Percentiles rank a stretch among this genome's conserved stretches.
phyloP scores from a whole-genome alignment of 37 sponge, comb jelly and placozoan genomes.

The Spongia lamella region DNA sequence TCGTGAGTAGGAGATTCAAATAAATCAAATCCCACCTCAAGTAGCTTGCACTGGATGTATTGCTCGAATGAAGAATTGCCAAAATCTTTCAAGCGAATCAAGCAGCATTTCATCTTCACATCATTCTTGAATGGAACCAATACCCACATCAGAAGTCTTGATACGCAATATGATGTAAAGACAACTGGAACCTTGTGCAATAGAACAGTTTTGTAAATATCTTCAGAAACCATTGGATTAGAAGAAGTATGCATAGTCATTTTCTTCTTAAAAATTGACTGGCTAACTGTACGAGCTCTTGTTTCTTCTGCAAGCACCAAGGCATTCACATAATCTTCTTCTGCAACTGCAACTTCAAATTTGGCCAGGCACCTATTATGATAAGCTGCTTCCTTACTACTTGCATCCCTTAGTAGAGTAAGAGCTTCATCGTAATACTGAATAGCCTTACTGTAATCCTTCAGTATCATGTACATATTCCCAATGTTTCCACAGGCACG shows the following conservation, averaged over 20 bases:
- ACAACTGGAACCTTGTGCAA: slow-evolving; percentile 20
- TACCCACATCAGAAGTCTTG: slow-evolving; percentile 60
- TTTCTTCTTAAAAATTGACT: slow-evolving; percentile 56
- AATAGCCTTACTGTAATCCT: slow-evolving; percentile 47
- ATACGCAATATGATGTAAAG: slow-evolving; percentile 58
- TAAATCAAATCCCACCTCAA: slow-evolving; percentile 3
- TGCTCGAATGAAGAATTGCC: slow-evolving; percentile 6
- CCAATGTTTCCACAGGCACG: slow-evolving; percentile 74
- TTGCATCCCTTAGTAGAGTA: slow-evolving; percentile 38
- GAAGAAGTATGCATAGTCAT: neutral
- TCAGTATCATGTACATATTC: slow-evolving; percentile 59
- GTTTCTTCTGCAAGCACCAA: slow-evolving; percentile 68
- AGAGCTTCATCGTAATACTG: slow-evolving; percentile 63
- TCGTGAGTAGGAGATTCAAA: neutral
- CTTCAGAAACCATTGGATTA: no score
- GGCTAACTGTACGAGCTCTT: slow-evolving; percentile 64
- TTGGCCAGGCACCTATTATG: slow-evolving; percentile 73
- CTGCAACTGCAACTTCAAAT: slow-evolving; percentile 31
- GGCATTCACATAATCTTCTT: slow-evolving; percentile 24
- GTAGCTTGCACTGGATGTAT: slow-evolving; percentile 3
- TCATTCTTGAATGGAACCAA: slow-evolving; percentile 23
- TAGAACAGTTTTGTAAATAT: no score
- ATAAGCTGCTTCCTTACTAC: slow-evolving; percentile 44
- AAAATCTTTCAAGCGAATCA: no score
- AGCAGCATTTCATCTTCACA: neutral